Conservation (phyloP, 2,797 vertebrate species). For the Taeniopygia guttata region DNA sequence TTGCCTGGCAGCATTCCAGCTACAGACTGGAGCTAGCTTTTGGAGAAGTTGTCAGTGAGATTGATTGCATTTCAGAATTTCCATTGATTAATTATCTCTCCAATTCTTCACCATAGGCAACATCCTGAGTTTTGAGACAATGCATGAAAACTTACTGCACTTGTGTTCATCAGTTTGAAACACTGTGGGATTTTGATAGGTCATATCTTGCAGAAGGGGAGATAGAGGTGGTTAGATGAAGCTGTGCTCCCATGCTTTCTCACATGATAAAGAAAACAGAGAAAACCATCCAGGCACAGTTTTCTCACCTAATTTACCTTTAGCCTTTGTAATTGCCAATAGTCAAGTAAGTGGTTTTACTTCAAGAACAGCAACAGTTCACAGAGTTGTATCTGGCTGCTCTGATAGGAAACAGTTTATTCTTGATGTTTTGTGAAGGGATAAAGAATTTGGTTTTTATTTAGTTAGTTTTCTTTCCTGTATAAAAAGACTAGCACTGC, state of each 20-base stretch:
- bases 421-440: background rate
- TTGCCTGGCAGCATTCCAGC: conserved; percentile 58
- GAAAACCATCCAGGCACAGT: background rate
- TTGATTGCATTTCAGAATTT: conserved; percentile 68
- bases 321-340: background rate
- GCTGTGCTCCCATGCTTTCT: background rate
- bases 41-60: conserved; percentile 69
- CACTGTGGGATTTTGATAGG: background rate
- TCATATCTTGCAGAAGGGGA: background rate
- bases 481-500: background rate
- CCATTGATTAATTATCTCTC: conserved; percentile 66
- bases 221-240: background rate
- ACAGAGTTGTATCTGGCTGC: background rate
- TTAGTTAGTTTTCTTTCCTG: background rate
- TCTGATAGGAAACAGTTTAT: background rate
- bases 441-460: background rate
- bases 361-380: background rate
- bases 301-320: background rate
- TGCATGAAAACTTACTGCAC: background rate
- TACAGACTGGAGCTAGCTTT: conserved; percentile 52
- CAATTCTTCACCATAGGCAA: conserved; percentile 52
- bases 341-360: background rate
- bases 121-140: conserved; percentile 10
- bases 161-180: background rate
- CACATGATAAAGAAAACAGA: background rate